Evolutionary conservation across 2,888 invertebrate genomes (phyloP), one percentile per base, ranked within the genome.

Genomic region (Agrypnus murinus): DNA sequence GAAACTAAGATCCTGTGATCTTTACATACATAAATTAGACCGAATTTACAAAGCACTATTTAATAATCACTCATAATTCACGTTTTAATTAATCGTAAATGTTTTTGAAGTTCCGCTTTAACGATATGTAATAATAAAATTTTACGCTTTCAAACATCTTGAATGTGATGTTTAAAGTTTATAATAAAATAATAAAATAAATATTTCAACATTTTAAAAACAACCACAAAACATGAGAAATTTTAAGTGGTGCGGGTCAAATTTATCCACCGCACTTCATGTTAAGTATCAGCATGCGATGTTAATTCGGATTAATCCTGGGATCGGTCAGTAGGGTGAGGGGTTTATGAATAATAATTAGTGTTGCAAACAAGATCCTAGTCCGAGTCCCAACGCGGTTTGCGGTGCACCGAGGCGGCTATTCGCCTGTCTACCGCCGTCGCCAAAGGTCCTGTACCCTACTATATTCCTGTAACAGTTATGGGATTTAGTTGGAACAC

Each of bases 261-360:
- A 70, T 66, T 70, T 72, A 72, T 72, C 71, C 65, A 31, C 64
- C 65, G 32, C 64, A 58, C 65, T 62, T 34, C 46, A 74, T 75
- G 72, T 25, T 76, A 76, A 77, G 75, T 73, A 77, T 76, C 72
- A 75, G 81, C 80, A 81, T 78, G 25, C 25, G 82, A 83, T 84
- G 84, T 84, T 84, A 84, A 84, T 84, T 84, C 83, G 75, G 81
- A 81, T 80, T 79, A 81, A 81, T 81, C 79, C 78, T 53, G 77
- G 80, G 81, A 81, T 80, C 81, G 82, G 82, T 82, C 83, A 82
- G 79, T 78, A 78, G 78, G 83, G 83, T 81, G 79, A 80, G 79
- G 77, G 80, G 79, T 83, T 83, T 85, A 85, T 85, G 85, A 85
- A 85, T 85, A 84, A 84, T 85, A 85, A 85, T 85, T 84, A 84